These are phyloP conservation scores for Pseudotriccus pelzelni DNA, from an alignment of 2,797 vertebrate species.

Conservation along the genomic window DNA sequence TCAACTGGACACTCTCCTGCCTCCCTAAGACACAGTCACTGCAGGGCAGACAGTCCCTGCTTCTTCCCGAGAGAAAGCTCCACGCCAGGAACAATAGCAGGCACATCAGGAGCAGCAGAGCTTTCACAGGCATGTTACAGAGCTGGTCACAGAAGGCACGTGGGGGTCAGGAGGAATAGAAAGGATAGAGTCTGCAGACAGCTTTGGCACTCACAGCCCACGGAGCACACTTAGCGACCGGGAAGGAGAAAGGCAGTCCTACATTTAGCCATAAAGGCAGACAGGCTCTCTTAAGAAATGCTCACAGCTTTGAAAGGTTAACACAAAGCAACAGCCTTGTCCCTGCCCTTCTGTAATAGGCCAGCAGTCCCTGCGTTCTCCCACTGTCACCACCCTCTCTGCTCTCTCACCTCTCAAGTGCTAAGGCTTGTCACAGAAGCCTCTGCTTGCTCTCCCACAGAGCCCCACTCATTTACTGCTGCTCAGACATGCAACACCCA, in stretches of 20 bases:
- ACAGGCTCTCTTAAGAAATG: neutral
- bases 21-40: neutral
- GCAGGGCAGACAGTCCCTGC: fast-evolving
- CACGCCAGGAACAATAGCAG: fast-evolving
- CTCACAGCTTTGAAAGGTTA: neutral
- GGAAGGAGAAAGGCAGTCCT: neutral
- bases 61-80: neutral
- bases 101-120: neutral
- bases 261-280: neutral
- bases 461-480: neutral
- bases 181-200: neutral
- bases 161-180: neutral
- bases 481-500: neutral
- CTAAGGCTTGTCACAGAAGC: neutral
- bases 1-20: too few species aligned
- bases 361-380: neutral
- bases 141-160: neutral
- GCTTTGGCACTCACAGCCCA: neutral
- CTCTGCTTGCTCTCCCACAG: neutral
- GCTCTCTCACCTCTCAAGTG: neutral
- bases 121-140: fast-evolving
- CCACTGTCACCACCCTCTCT: neutral
- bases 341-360: neutral
- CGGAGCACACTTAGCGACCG: fast-evolving
- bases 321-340: neutral